Percentiles rank a stretch among this genome's conserved stretches.
Evolutionary conservation across 2,797 vertebrate species (phyloP).

Genomic region (Myotis planiceps): DNA sequence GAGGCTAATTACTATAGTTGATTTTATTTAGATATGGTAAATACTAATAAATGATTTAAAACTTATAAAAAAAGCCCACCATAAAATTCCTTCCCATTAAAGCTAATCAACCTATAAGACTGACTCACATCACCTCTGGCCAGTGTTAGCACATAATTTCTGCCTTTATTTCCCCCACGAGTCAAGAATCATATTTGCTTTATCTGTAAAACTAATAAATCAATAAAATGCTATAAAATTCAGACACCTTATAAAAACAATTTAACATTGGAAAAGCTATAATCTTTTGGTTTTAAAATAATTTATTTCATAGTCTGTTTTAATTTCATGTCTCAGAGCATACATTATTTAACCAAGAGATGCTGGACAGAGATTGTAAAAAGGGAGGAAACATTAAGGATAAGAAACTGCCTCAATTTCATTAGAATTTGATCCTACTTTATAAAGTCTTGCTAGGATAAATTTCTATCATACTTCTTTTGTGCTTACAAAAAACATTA

Average conservation of each 20-base stretch:
- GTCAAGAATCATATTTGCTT: constrained; percentile 63
- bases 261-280: constrained; percentile 80
- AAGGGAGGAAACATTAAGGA: constrained; percentile 86
- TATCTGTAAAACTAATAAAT: constrained; percentile 80
- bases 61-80: not conserved
- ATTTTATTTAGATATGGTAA: constrained; percentile 52
- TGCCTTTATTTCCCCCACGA: not conserved
- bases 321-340: constrained; percentile 86
- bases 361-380: constrained; percentile 86
- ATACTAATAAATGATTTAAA: not conserved
- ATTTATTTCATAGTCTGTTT: constrained; percentile 88
- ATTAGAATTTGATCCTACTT: constrained; percentile 80
- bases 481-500: constrained; percentile 87
- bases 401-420: constrained; percentile 81
- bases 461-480: constrained; percentile 80
- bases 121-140: not conserved
- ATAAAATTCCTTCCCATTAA: constrained; percentile 29
- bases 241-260: constrained; percentile 79
- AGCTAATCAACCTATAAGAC: not conserved
- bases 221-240: constrained; percentile 75
- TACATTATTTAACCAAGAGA: constrained; percentile 88
- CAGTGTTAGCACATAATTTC: not conserved
- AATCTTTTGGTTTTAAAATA: constrained; percentile 88
- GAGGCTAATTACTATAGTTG: not conserved
- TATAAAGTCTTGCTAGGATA: constrained; percentile 83